These are phyloP conservation scores for Oikopleura vanhoeffeni DNA, from an alignment of 23 tunicate genomes.

Conservation along the genomic window DNA sequence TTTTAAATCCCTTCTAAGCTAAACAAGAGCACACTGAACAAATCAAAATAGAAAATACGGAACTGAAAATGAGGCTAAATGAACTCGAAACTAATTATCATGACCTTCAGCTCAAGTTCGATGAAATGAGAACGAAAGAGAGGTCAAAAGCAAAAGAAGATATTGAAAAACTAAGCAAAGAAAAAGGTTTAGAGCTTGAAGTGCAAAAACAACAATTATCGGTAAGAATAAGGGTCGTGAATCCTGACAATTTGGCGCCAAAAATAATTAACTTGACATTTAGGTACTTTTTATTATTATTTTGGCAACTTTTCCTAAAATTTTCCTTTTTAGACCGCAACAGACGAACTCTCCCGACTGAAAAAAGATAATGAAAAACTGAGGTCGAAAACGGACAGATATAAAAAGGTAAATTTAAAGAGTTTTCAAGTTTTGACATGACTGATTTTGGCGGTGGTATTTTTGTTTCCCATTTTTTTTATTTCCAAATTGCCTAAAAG, in stretches of 20 bases:
- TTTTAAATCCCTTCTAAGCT: background rate
- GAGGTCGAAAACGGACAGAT: background rate
- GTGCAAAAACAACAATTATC: background rate
- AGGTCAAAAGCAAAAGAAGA: background rate
- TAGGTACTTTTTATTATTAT: too few species aligned
- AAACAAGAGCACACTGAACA: background rate
- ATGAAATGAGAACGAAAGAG: background rate
- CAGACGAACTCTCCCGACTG: background rate
- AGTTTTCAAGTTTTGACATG: too few species aligned
- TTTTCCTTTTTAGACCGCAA: background rate
- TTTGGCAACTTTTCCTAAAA: too few species aligned
- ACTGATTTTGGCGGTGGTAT: too few species aligned
- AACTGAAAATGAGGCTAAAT: background rate
- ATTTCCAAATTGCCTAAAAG: too few species aligned
- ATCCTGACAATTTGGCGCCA: too few species aligned
- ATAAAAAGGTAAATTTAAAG: background rate
- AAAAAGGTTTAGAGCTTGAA: background rate
- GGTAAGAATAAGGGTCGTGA: too few species aligned
- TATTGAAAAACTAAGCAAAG: background rate
- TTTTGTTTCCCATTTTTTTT: too few species aligned
- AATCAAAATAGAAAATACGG: background rate
- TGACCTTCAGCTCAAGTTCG: background rate
- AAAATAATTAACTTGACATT: too few species aligned
- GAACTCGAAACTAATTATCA: background rate
- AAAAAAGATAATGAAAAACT: background rate